Conservation (phyloP, 2,888 invertebrate genomes). For the Lordiphosa fenestrarum region DNA sequence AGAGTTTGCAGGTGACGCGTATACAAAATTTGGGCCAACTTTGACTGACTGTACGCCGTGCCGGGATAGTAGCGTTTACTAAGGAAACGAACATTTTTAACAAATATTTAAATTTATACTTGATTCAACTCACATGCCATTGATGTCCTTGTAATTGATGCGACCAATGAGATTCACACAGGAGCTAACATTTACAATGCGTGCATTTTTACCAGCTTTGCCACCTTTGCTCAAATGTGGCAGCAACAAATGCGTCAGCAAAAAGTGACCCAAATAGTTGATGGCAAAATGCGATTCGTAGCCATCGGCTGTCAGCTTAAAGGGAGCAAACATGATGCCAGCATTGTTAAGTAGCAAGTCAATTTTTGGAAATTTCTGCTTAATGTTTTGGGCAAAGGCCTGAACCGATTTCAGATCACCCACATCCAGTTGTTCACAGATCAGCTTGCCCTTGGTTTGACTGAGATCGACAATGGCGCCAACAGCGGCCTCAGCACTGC, state of each 20-base stretch:
- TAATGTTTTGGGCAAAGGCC: conserved; percentile 86
- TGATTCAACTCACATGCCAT: conserved; percentile 82
- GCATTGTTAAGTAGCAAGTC: conserved; percentile 92
- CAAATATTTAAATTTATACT: too few relatives aligned
- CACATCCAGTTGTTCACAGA: conserved; percentile 87
- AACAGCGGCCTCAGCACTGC: conserved; percentile 81
- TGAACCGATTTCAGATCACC: conserved; percentile 88
- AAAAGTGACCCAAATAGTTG: conserved; percentile 93
- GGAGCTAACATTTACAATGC: conserved; percentile 93
- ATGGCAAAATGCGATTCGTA: conserved; percentile 93
- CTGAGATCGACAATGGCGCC: conserved; percentile 64
- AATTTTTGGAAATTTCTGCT: conserved; percentile 84
- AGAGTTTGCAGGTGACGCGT: conserved; percentile 83
- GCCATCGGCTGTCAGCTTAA: conserved; percentile 88
- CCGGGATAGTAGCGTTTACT: conserved; percentile 85
- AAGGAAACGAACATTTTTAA: background rate
- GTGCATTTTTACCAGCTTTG: conserved; percentile 82
- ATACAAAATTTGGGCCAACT: conserved; percentile 89
- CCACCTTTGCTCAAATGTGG: conserved; percentile 86
- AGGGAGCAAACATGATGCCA: conserved; percentile 94
- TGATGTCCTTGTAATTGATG: conserved; percentile 89
- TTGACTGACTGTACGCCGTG: conserved; percentile 91
- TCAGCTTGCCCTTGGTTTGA: conserved; percentile 83
- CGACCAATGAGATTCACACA: conserved; percentile 88
- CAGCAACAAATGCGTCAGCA: conserved; percentile 89